Evolutionary conservation across 2,113 vertebrate species (phyloP), one percentile per base, ranked within the genome.

Genomic region (Bucco capensis): DNA sequence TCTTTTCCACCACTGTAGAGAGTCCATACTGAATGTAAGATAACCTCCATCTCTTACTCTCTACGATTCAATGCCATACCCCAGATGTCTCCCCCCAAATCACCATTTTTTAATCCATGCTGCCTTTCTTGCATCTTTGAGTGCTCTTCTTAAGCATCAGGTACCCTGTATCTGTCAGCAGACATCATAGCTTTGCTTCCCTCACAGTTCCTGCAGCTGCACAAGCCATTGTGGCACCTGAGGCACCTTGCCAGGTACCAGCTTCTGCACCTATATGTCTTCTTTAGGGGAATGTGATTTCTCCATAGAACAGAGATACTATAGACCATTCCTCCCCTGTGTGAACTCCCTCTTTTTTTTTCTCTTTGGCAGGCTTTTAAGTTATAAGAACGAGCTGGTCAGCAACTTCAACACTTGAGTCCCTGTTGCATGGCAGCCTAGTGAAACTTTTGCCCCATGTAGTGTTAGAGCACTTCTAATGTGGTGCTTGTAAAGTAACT

Each of bases 181-280:
- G 65, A 21, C 28, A 67, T 35, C 5, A 3, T 9, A 35, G 9
- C 31, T 35, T 51, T 75, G 66, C 40, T 89, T 74, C 35, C 46
- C 15, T 10, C n/a, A 2, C 23, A 27, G 66, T 14, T 64, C 21
- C 44, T 58, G 28, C 46, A 65, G 64, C 40, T 0, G 0, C 57
- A 28, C 0, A 8, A 81, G 44, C 44, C 1, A 0, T 62, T 15
- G 2, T 0, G 3, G 27, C 27, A 44, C 30, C n/a, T 2, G 3
- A n/a, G 40, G 15, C 24, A 40, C 19, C 44, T 57, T 31, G 19
- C 14, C 58, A 70, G 37, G 33, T 50, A 22, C 49, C 78, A 65
- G 38, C 50, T 61, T 5, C 80, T 76, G 54, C 40, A 37, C 22
- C 33, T 24, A 0, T 30, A 40, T 44, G 7, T 38, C 50, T 77